A percentile compares a stretch with the other conserved stretches of the same genome.
These are phyloP conservation scores for Philonicus albiceps DNA, from an alignment of 2,888 invertebrate species.

Conservation along the genomic window DNA sequence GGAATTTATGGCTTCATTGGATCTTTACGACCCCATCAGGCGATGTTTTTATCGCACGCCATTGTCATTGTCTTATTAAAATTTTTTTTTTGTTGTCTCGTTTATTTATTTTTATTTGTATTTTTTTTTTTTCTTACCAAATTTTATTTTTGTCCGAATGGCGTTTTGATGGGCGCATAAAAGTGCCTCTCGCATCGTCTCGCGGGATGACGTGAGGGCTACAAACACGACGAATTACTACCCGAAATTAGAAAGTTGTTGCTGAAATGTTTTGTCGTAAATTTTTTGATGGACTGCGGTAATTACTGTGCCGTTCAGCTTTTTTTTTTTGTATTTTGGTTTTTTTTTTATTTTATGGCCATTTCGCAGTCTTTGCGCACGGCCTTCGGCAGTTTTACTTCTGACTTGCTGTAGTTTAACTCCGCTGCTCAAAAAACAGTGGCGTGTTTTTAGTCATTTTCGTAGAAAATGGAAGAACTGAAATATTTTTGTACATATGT, in stretches of 20 bases:
- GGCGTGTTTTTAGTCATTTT: not conserved
- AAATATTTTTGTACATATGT: not conserved
- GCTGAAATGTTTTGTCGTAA: conserved; percentile 1
- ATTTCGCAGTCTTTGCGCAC: not conserved
- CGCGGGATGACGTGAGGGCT: not conserved
- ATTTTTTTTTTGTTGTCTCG: not conserved
- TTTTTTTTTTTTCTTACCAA: not conserved
- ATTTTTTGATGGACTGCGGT: conserved; percentile 3
- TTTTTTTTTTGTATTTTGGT: not conserved
- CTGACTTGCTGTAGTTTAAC: not conserved
- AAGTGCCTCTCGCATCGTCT: not conserved
- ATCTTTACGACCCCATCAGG: conserved; percentile 1
- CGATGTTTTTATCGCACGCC: conserved; percentile 3
- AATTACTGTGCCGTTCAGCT: not conserved
- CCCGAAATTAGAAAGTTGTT: conserved; percentile 18
- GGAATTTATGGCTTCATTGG: not conserved
- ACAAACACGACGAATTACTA: not conserved
- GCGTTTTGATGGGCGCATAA: conserved; percentile 26
- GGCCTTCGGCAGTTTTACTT: not conserved
- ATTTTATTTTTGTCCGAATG: conserved; percentile 35
- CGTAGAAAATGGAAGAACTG: not conserved
- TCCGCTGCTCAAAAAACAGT: not conserved
- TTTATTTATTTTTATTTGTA: not conserved
- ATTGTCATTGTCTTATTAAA: conserved; percentile 22
- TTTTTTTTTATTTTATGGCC: not conserved